Percentiles rank a stretch among this genome's conserved stretches.
Conservation (phyloP, 2,797 vertebrate species). For the Gila robusta region DNA sequence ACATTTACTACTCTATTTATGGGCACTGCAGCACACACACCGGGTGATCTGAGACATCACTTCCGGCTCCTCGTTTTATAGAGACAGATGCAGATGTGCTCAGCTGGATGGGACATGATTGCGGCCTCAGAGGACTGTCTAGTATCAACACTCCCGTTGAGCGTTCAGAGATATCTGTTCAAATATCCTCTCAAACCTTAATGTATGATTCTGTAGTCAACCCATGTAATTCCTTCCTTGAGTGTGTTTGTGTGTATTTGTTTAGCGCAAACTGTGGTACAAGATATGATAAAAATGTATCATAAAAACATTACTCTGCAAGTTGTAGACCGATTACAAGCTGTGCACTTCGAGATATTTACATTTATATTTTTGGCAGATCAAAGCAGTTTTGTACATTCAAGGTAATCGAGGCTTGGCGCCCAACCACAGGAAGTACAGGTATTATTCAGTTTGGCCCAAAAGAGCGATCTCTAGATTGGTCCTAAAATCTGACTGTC, state of each 20-base stretch:
- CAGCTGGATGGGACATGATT: slow-evolving; percentile 15
- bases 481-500: not conserved
- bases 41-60: slow-evolving; percentile 12
- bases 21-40: slow-evolving; percentile 21
- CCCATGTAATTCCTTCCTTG: not conserved
- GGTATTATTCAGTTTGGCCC: not conserved
- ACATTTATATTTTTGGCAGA: not conserved
- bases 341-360: not conserved
- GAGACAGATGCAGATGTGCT: slow-evolving; percentile 43
- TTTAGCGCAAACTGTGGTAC: not conserved
- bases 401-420: not conserved
- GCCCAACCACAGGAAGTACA: not conserved
- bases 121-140: not conserved
- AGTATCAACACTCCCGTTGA: slow-evolving; percentile 3
- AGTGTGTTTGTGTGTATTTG: not conserved
- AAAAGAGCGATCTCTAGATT: not conserved
- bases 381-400: not conserved
- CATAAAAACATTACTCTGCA: not conserved
- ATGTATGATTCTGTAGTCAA: slow-evolving; percentile 6
- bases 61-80: slow-evolving; percentile 28
- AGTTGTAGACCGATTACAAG: not conserved
- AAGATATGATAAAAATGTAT: not conserved
- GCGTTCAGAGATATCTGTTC: not conserved
- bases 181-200: not conserved
- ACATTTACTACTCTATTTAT: slow-evolving; percentile 52